Evolutionary conservation across 1,140 invertebrate species (phyloP), one percentile per base, ranked within the genome.

Genomic region (Monomorium pharaonis): DNA sequence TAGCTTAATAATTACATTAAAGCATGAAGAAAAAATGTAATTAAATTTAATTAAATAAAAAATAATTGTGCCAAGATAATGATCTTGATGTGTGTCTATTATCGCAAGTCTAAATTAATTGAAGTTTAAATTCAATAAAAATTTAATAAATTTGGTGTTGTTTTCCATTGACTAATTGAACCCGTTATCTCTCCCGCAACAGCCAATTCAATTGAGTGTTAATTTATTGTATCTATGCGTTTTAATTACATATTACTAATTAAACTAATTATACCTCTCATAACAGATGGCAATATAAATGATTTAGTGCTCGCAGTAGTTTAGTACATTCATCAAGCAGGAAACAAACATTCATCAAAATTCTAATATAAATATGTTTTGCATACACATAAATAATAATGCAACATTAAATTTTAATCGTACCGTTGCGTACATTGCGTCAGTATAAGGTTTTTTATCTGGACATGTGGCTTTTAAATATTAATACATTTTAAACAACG

Each of bases 221-320:
- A 56, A 70, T 70, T 33, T 21, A 44, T 2, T 12, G 18, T n/a
- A 58, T 44, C 44, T 62, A 16, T 51, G 3, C 16, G 44, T 70
- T 70, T 6, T 16, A 56, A 81, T 81, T 81, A 81, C 18, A 58
- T 81, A 30, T 70, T 44, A 18, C 37, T 67, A 81, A 70, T 81
- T 81, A 42, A 81, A 81, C 7, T 81, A 81, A 81, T 81, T 81
- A 51, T 6, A 21, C 12, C 14, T 63, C 0, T 30, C 18, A 3
- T 44, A 81, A 56, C 33, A 16, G 12, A 81, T 30, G 2, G 10
- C 1, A 56, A 81, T 70, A 81, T 3, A 6, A 81, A 60, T 72
- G 16, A 80, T 81, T 0, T 24, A 44, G 30, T 12, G 18, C 65
- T 16, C 63, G 12, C 2, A 44, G 27, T 33, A 47, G 0, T 77